These are phyloP conservation scores for Brienomyrus longianalis DNA, from an alignment of 2,113 vertebrate species.

Conservation along the genomic window DNA sequence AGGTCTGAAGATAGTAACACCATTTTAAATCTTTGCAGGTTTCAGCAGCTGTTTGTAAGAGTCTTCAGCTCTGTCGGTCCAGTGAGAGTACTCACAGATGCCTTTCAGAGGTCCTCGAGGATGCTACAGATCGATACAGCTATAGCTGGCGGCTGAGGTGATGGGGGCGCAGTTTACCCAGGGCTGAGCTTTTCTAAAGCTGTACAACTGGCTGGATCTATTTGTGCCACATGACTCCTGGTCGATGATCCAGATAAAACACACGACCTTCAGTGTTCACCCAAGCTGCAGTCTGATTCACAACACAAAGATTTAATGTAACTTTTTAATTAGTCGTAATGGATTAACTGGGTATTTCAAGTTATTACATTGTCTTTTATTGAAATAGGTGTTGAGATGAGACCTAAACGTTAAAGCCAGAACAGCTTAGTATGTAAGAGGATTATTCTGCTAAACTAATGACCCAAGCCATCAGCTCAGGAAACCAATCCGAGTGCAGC, in stretches of 20 bases:
- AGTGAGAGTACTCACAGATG: neutral
- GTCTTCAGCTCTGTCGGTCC: neutral
- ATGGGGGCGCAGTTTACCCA: neutral
- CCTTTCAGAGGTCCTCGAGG: neutral
- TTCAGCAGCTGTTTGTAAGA: neutral
- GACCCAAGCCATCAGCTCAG: neutral
- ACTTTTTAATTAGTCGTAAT: neutral
- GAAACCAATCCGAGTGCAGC: neutral
- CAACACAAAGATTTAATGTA: neutral
- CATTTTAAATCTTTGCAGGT: neutral
- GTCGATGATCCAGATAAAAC: neutral
- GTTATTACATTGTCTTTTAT: neutral
- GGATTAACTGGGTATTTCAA: neutral
- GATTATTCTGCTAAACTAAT: neutral
- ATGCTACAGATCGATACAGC: neutral
- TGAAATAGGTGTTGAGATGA: neutral
- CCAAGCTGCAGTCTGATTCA: neutral
- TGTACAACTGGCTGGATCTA: neutral
- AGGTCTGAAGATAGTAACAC: neutral
- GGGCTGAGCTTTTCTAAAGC: neutral
- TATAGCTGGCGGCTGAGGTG: neutral
- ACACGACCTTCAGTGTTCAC: neutral
- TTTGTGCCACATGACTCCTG: neutral
- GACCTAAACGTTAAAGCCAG: neutral
- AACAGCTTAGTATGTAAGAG: neutral